Base-by-base conservation (phyloP, 2,888 invertebrate genomes). In the Megalurothrips usitatus region DNA sequence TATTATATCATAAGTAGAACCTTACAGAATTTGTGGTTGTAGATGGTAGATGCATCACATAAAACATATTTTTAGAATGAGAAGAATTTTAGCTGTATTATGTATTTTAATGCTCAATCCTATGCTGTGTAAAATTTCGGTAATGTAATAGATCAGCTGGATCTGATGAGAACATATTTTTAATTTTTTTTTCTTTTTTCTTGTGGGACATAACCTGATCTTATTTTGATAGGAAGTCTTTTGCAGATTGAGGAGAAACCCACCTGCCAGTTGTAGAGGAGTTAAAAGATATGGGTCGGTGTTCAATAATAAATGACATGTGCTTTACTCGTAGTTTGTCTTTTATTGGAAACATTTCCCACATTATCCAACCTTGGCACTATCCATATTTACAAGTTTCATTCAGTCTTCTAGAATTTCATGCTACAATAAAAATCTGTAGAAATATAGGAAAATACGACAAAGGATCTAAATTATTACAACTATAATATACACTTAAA, bases 111-210 rank as follows among this genome's bases (percentile, higher is more conserved):
- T 43, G 34, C 34, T 43, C 34, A 23, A 8, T 26, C 26, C 26
- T 26, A 26, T 75, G 68, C 68, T 75, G 68, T 75, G 68, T 23
- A 26, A 58, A 58, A 19, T 58, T 58, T 58, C 58, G 12, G 23
- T 23, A 12, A 75, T 26, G 26, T 26, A 1, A 26, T 26, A 58
- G 68, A 75, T 75, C 68, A 75, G 68, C 68, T 75, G 68, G 68
- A 75, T 75, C 68, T 75, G 68, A 75, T 75, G 11, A 26, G n/a
- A 75, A 75, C 68, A 75, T 75, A 75, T 75, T 75, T 75, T 75
- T 43, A 2, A 4, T 43, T 43, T 43, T 43, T 43, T 43, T 43
- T 43, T 43, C 34, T 43, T 43, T 43, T 43, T 43, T 43, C 6
- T 43, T 43, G 34, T 75, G 68, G 1, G 68, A 23, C 26, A 75